These are phyloP conservation scores for Hucho hucho DNA, from an alignment of 2,113 vertebrate species.

Conservation along the genomic window DNA sequence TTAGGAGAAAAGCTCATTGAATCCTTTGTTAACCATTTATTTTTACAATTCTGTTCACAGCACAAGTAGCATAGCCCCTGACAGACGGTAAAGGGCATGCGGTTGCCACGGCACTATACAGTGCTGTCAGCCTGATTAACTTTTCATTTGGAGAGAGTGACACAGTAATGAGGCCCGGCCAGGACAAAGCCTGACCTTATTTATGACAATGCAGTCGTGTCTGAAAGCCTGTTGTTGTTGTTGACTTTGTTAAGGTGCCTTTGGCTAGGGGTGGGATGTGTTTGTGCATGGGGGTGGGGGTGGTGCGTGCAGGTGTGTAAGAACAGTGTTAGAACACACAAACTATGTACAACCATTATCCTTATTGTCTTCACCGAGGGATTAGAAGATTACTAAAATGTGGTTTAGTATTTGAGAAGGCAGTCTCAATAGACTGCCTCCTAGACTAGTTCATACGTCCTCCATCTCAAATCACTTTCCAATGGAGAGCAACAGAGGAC, in stretches of 20 bases:
- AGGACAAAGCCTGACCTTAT: conserved; percentile 5
- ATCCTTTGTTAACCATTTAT: background rate
- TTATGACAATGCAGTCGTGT: background rate
- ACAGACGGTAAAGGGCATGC: conserved; percentile 10
- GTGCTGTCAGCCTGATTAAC: conserved; percentile 7
- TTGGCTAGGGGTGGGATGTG: background rate
- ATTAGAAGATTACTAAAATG: too few species aligned
- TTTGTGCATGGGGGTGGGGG: background rate
- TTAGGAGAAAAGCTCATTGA: conserved; percentile 31
- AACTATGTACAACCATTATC: too few species aligned
- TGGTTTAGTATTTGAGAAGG: background rate
- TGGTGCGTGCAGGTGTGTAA: background rate
- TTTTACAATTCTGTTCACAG: conserved; percentile 40
- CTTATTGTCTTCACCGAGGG: too few species aligned
- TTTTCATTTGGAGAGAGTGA: background rate
- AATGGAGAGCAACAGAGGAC: background rate
- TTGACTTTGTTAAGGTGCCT: conserved; percentile 1
- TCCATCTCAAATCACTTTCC: background rate
- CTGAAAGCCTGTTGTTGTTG: background rate
- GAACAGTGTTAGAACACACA: too few species aligned
- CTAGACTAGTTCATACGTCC: background rate
- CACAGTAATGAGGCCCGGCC: conserved; percentile 21
- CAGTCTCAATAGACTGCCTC: background rate
- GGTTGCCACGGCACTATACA: conserved; percentile 1
- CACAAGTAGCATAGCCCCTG: conserved; percentile 5